A percentile compares a stretch with the other conserved stretches of the same genome.
These are phyloP conservation scores for Crypturellus undulatus DNA, from an alignment of 2,113 vertebrate genomes.

Conservation along the genomic window DNA sequence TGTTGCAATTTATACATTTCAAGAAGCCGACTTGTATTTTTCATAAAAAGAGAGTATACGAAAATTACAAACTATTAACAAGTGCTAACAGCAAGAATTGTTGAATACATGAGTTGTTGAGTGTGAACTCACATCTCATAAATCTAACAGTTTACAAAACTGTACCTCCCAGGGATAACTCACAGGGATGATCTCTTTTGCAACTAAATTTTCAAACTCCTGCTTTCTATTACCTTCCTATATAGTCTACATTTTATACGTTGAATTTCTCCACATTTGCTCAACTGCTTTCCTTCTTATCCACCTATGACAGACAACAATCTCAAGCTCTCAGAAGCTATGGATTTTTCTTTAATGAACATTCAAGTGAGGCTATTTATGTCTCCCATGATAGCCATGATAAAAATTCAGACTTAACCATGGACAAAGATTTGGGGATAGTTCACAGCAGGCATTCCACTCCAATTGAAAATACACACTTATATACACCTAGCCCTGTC, in stretches of 20 bases:
- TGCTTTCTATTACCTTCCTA: not conserved
- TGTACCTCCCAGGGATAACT: not conserved
- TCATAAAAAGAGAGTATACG: not conserved
- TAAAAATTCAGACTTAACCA: not conserved
- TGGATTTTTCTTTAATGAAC: not conserved
- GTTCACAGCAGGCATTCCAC: not conserved
- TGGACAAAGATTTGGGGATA: not conserved
- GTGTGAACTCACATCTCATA: not conserved
- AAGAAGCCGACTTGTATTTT: not conserved
- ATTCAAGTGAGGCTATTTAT: constrained; percentile 19
- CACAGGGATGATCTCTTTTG: not conserved
- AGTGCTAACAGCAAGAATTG: not conserved
- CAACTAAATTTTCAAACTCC: not conserved
- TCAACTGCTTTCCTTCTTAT: constrained; percentile 23
- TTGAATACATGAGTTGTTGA: not conserved
- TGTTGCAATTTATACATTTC: not conserved
- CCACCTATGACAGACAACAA: not conserved
- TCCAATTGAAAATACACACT: not conserved
- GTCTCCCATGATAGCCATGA: not conserved
- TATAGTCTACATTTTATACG: not conserved
- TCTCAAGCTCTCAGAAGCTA: not conserved
- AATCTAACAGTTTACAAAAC: not conserved
- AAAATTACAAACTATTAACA: not conserved
- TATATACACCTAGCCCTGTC: not conserved
- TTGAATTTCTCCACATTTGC: constrained; percentile 1